Conservation (phyloP, 2,113 vertebrate species). For the Ceyx cyanopectus region DNA sequence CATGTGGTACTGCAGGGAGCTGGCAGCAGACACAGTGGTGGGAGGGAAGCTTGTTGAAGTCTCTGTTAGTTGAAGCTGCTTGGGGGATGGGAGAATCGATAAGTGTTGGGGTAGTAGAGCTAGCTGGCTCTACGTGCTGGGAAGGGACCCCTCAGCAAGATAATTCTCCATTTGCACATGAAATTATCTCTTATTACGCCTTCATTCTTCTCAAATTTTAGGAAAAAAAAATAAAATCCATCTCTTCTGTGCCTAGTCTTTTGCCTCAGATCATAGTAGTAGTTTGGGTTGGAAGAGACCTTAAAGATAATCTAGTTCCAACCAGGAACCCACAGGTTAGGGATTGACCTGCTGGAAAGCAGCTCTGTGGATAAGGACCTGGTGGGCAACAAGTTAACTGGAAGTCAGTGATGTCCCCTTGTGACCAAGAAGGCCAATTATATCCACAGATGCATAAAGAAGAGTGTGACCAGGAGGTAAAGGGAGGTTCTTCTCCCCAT, state of each 20-base stretch:
- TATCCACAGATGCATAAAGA: too few species aligned
- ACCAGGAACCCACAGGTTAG: too few species aligned
- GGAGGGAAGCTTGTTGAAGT: slow-evolving; percentile 6
- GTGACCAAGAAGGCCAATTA: too few species aligned
- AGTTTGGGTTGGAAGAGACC: not conserved
- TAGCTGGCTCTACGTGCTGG: not conserved
- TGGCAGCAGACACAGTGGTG: not conserved
- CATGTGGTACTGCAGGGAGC: slow-evolving; percentile 1
- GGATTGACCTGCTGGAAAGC: too few species aligned
- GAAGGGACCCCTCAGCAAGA: not conserved
- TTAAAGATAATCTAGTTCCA: not conserved
- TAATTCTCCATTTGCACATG: not conserved
- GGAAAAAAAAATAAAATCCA: not conserved
- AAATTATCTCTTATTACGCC: not conserved
- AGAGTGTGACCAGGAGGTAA: too few species aligned
- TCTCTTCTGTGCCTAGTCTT: not conserved
- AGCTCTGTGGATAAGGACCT: too few species aligned
- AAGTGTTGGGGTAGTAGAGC: not conserved
- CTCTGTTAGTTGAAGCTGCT: not conserved
- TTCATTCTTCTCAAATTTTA: not conserved
- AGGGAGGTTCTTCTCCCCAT: too few species aligned
- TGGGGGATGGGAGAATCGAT: not conserved
- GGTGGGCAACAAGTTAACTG: too few species aligned
- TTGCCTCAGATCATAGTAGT: not conserved
- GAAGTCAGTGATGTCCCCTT: too few species aligned